Conservation (phyloP, 1,140 invertebrate species). For the Lethocerus indicus region DNA sequence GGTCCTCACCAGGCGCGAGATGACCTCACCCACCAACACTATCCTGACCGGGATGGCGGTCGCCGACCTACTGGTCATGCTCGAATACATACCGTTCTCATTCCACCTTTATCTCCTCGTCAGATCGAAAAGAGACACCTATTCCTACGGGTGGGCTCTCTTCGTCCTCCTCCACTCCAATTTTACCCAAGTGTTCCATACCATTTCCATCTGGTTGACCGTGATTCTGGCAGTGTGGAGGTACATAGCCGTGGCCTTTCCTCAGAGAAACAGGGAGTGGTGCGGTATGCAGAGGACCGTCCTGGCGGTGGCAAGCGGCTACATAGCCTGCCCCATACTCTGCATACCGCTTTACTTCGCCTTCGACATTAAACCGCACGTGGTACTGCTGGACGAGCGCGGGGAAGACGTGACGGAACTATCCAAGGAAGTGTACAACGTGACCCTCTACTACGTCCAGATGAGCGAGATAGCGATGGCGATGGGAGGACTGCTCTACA, state of each 20-base stretch:
- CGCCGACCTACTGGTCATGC: constrained; percentile 81
- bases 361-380: constrained; percentile 32
- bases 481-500: constrained; percentile 30
- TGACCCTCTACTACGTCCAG: constrained; percentile 32
- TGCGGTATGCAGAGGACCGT: constrained; percentile 55
- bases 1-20: constrained; percentile 78
- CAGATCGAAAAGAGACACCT: constrained; percentile 28
- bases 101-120: constrained; percentile 57
- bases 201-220: constrained; percentile 83
- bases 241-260: constrained; percentile 72
- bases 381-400: constrained; percentile 25
- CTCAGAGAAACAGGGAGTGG: constrained; percentile 57
- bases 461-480: constrained; percentile 30
- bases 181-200: constrained; percentile 72
- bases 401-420: constrained; percentile 22
- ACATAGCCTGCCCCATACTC: constrained; percentile 62
- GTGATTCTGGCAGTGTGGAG: constrained; percentile 84
- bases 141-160: constrained; percentile 58
- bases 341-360: constrained; percentile 72
- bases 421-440: constrained; percentile 23
- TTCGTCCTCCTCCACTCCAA: constrained; percentile 71
- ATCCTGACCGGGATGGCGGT: constrained; percentile 80
- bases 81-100: constrained; percentile 82
- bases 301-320: constrained; percentile 58
- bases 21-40: constrained; percentile 80